Base-by-base conservation (phyloP, 2,888 invertebrate species). In the Cotesia congregata region DNA sequence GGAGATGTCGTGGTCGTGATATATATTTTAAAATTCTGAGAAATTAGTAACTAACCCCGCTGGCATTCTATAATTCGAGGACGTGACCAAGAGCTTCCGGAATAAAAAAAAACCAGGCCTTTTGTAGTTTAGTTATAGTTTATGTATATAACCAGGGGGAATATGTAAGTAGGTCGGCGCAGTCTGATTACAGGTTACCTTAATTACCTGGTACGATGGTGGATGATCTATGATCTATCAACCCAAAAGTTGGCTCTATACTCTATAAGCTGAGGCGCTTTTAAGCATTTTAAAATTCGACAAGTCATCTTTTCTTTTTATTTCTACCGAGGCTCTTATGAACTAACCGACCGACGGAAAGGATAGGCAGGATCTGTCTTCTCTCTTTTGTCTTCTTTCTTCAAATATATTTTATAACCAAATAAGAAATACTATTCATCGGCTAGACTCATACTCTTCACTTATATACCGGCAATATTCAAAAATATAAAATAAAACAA, bases 141-240 rank as follows among this genome's bases (percentile, higher is more conserved):
- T 50, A 50, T 50, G 50, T 50, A 50, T 50, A 50, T 50, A 50
- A 50, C 60, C 69, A 20, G 30, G 60, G 70, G 67, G 74, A 74
- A 77, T 70, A 74, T 65, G 40, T 41, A 77, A 77, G 67, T 77
- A 77, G 74, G 77, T 74, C 77, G 77, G 77, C 77, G 70, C 71
- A 74, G 67, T 65, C 67, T 77, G 67, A 77, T 77, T 77, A 77
- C 77, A 77, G 77, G 77, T 77, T 77, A 39, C 60, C 67, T 77
- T 77, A 77, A 77, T 77, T 69, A 77, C 67, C 77, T 67, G 74
- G 74, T 74, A 71, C 70, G 60, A 50, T 72, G 62, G 61, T 67
- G 60, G 71, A 77, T 77, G 77, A 77, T 77, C 74, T 77, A 74
- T 74, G 74, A 76, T 68, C 20, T 68, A 38, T 20, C 30, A 50